Conservation (phyloP, 1,140 invertebrate species). For the Micrasema minimum region DNA sequence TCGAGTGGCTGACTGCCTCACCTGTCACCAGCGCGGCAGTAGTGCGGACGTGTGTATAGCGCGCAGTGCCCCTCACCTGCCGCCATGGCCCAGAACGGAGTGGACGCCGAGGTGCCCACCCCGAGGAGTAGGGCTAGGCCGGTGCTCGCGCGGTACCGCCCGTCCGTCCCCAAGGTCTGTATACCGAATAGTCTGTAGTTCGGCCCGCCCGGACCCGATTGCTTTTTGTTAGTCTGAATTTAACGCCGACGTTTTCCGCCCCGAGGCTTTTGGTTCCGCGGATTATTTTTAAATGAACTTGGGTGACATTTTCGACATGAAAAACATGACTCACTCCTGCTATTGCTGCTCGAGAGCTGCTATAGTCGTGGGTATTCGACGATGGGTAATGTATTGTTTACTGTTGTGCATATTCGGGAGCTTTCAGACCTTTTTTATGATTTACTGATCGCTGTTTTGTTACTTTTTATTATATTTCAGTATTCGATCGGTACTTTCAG, state of each 20-base stretch:
- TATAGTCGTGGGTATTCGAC: conserved; percentile 9
- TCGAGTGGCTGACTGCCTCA: too few relatives aligned
- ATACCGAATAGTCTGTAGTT: conserved; percentile 22
- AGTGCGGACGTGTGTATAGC: neutral
- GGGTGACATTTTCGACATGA: conserved; percentile 16
- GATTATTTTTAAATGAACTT: conserved; percentile 22
- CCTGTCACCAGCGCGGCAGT: neutral
- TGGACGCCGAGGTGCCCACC: conserved; percentile 25
- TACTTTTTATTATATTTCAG: neutral
- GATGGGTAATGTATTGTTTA: conserved; percentile 32
- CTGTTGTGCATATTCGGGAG: too few relatives aligned
- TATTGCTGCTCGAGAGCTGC: conserved; percentile 22
- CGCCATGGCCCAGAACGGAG: conserved; percentile 40
- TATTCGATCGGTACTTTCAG: neutral
- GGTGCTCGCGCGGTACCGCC: conserved; percentile 49
- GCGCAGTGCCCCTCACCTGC: neutral
- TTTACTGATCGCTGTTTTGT: too few relatives aligned
- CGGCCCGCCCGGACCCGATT: conserved; percentile 8
- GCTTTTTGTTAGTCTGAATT: conserved; percentile 11
- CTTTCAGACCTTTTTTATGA: too few relatives aligned
- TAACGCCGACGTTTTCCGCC: conserved; percentile 4
- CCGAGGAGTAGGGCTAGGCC: conserved; percentile 44
- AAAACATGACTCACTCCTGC: conserved; percentile 28
- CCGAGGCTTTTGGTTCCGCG: conserved; percentile 13
- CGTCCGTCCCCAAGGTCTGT: conserved; percentile 46